Conservation (phyloP, 1,140 invertebrate genomes). For the Sminthurides bifidus region DNA sequence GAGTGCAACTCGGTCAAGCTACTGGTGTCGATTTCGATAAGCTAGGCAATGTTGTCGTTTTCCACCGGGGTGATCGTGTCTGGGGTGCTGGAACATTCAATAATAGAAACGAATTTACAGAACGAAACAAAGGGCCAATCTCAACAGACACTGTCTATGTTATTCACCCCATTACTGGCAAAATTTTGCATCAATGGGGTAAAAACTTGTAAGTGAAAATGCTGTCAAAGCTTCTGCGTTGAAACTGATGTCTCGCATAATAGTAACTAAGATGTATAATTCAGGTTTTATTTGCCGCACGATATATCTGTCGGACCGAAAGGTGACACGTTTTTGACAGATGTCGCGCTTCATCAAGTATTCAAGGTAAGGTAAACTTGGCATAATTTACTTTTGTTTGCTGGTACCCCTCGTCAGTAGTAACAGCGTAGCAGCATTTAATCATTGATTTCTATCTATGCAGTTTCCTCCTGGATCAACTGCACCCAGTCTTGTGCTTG, state of each 20-base stretch:
- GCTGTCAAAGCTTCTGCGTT: no score
- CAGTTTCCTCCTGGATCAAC: conserved; percentile 26
- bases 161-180: conserved; percentile 55
- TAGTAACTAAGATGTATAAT: not conserved
- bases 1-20: conserved; percentile 56
- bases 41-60: conserved; percentile 61
- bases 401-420: not conserved
- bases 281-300: conserved; percentile 80
- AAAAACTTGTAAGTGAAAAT: conserved; percentile 51
- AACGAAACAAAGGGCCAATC: conserved; percentile 55
- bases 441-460: conserved; percentile 1
- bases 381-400: conserved; percentile 1
- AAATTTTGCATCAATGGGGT: conserved; percentile 63
- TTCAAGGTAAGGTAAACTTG: conserved; percentile 43
- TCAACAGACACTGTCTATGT: conserved; percentile 57
- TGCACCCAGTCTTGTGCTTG: conserved; percentile 31
- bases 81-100: conserved; percentile 61
- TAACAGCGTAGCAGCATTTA: not conserved
- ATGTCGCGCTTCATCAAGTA: conserved; percentile 87
- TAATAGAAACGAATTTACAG: conserved; percentile 45
- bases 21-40: conserved; percentile 64
- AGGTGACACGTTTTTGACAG: conserved; percentile 81
- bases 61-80: conserved; percentile 62
- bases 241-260: no score
- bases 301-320: conserved; percentile 72